These are phyloP conservation scores for Eueides isabella DNA, from an alignment of 1,140 invertebrate species.

Conservation along the genomic window DNA sequence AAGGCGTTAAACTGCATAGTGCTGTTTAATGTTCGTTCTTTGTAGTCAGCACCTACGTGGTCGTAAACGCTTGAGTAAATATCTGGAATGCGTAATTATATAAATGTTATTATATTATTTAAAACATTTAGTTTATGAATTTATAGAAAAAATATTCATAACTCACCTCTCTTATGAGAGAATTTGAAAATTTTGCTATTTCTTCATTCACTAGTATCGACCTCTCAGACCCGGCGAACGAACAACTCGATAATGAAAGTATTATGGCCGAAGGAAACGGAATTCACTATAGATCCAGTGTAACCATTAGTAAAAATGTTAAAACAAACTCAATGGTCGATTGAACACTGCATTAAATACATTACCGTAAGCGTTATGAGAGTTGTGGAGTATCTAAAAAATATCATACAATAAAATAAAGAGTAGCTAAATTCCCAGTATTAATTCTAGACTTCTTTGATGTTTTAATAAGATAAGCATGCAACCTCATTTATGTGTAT, in stretches of 20 bases:
- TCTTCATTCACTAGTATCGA: conserved; percentile 72
- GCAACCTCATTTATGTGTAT: too few relatives aligned
- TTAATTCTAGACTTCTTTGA: too few relatives aligned
- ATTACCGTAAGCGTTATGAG: too few relatives aligned
- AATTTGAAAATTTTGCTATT: conserved; percentile 67
- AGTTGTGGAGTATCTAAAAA: too few relatives aligned
- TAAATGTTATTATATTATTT: not conserved
- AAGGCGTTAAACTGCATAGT: conserved; percentile 82
- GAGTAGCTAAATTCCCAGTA: too few relatives aligned
- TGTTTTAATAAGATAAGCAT: too few relatives aligned
- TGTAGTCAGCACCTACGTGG: conserved; percentile 59
- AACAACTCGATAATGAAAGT: conserved; percentile 83
- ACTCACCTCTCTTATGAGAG: conserved; percentile 80
- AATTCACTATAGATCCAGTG: conserved; percentile 12
- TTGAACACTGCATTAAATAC: not conserved
- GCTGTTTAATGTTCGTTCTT: conserved; percentile 49
- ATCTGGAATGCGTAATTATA: conserved; percentile 59
- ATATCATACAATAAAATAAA: too few relatives aligned
- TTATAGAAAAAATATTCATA: not conserved
- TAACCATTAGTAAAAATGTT: conserved; percentile 9
- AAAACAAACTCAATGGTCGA: not conserved
- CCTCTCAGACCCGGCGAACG: conserved; percentile 82
- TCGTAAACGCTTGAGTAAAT: conserved; percentile 70
- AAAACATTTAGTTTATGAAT: not conserved
- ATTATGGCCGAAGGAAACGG: conserved; percentile 59